Base-by-base conservation (phyloP, 2,113 vertebrate species). In the Kryptolebias marmoratus region DNA sequence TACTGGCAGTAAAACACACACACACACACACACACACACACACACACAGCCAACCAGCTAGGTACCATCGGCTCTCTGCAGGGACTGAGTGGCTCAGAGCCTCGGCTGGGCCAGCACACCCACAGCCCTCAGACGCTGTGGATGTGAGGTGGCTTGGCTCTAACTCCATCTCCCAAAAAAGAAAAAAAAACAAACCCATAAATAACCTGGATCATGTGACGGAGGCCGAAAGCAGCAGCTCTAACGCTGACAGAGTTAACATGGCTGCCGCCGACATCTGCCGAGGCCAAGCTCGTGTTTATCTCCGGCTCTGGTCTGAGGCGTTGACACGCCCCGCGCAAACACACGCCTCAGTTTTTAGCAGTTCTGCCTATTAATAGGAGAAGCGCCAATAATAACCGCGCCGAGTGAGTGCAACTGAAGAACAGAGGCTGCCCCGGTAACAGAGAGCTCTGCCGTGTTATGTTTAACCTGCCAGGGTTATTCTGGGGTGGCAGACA, bases 321-420 rank as follows among this genome's bases (percentile, higher is more conserved):
- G 70, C 66, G 64, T 68, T 73, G 76, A 73, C 87, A 82, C 77
- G 31, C 87, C 79, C 78, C 83, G 87, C 78, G 85, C 87, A 89
- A 92, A 86, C 88, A 88, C 86, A 80, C 79, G 11, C 76, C 81
- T 85, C 84, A 87, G 77, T 91, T 93, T 90, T 90, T 91, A 94
- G 92, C 78, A 74, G 79, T 88, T 90, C 84, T 89, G 70, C 68
- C 90, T 93, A 90, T 92, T 93, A 91, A 93, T 93, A 93, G 90
- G 57, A 83, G 55, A 68, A 59, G 68, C 73, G 87, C 88, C 89
- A 88, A 90, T 91, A 93, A 92, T 92, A 94, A 89, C 87, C 13
- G 22, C 55, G 75, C 76, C 79, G 52, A 52, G 80, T 84, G 80
- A 88, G 81, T 77, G 77, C 78, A 82, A 83, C 84, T 78, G 74